Evolutionary conservation across 2,797 vertebrate genomes (phyloP).

Genomic region (Peromyscus melanophrys): DNA sequence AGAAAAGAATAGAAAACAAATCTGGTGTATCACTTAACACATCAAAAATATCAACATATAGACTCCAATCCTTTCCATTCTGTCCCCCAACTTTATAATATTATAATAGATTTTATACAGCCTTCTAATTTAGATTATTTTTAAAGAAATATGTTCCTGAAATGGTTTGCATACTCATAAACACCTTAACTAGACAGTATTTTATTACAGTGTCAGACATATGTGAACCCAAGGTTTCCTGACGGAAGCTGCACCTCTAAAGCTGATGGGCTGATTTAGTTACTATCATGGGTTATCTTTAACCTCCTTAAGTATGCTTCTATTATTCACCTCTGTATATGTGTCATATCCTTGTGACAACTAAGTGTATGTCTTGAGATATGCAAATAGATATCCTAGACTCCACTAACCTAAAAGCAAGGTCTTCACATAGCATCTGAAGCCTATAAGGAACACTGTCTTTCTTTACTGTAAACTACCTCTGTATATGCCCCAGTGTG

Average conservation of each 20-base stretch:
- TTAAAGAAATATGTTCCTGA: neutral
- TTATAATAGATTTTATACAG: neutral
- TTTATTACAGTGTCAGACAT: neutral
- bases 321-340: neutral
- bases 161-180: neutral
- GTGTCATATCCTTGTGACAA: neutral
- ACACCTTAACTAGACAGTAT: neutral
- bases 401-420: neutral
- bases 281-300: neutral
- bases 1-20: slow-evolving; percentile 54
- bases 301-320: neutral
- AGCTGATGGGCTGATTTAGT: neutral
- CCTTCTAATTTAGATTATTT: neutral
- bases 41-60: slow-evolving; percentile 60
- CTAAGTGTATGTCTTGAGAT: neutral
- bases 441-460: too few relatives aligned
- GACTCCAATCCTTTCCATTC: neutral
- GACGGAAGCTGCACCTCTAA: neutral
- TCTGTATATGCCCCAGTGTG: neutral
- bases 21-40: slow-evolving; percentile 49
- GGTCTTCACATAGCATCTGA: neutral
- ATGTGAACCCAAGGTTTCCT: neutral
- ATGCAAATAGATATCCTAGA: neutral
- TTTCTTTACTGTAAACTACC: neutral
- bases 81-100: neutral